A percentile compares a stretch with the other conserved stretches of the same genome.
phyloP scores from a whole-genome alignment of 2,113 vertebrate genomes.

The Spea bombifrons region DNA sequence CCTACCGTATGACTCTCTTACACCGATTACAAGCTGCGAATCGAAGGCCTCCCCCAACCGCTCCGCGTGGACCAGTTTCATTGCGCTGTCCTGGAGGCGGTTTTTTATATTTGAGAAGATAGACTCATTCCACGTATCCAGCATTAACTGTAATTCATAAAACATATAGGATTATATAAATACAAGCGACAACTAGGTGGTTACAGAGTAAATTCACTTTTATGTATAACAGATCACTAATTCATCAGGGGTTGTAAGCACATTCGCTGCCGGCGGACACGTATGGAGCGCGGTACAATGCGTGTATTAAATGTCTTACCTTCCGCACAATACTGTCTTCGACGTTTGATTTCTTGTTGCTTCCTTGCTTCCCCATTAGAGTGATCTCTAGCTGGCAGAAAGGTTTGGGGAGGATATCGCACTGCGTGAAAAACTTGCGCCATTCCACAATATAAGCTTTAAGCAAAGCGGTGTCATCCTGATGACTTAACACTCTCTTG shows the following conservation, averaged over 20 bases:
- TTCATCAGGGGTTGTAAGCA: background rate
- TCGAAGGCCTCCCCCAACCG: conserved; percentile 95
- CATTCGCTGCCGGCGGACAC: background rate
- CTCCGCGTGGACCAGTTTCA: conserved; percentile 97
- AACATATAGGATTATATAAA: conserved; percentile 19
- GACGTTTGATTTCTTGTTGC: conserved; percentile 96
- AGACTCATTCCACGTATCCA: conserved; percentile 98
- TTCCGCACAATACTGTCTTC: conserved; percentile 98
- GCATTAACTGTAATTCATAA: conserved; percentile 79
- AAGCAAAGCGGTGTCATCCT: conserved; percentile 93
- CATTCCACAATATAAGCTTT: conserved; percentile 98
- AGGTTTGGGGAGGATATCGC: conserved; percentile 86
- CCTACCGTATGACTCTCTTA: conserved; percentile 96
- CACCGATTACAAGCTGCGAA: conserved; percentile 97
- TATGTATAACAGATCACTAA: background rate
- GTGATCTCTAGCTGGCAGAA: conserved; percentile 90
- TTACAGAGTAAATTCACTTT: conserved; percentile 21
- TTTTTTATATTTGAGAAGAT: conserved; percentile 99
- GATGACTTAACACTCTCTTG: conserved; percentile 93
- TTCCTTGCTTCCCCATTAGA: conserved; percentile 96
- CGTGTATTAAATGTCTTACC: conserved; percentile 63
- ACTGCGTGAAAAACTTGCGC: conserved; percentile 85
- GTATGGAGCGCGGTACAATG: background rate
- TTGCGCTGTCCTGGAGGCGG: conserved; percentile 94
- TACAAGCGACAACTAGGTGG: conserved; percentile 6